Evolutionary conservation across 2,113 vertebrate species (phyloP), one percentile per base, ranked within the genome.

Genomic region (Psettodes erumei): DNA sequence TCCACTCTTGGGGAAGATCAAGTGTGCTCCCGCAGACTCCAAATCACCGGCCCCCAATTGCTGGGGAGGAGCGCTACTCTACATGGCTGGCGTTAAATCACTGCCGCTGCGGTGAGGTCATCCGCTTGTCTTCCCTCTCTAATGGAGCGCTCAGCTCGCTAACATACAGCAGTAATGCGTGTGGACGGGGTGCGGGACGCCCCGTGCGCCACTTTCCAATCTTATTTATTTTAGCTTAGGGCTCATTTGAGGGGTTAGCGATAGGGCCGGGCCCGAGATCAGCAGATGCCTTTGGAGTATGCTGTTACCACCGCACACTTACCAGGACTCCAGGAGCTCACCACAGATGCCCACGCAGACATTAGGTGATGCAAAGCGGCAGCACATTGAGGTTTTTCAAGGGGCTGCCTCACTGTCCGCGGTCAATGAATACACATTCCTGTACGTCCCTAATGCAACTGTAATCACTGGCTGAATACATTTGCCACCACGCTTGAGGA

Each of bases 261-360:
- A 85, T 56, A 65, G 76, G 82, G 70, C 51, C 32, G 58, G 78
- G 79, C 63, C 79, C 53, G 48, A 66, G 81, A 83, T 77, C 40
- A 63, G 79, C 56, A 86, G 89, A 94, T 92, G 90, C 90, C 91
- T 93, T 90, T 64, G 86, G 89, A 90, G 92, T 90, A 89, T 94
- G 93, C 89, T 86, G 88, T 94, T 94, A 94, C 94, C 92, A 92
- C 93, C 92, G 1, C 93, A 94, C 90, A 93, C 91, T 95, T 93
- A 92, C 87, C 85, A 72, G 90, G 91, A 83, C 87, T 92, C 90
- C 89, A 87, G 84, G 40, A 87, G 81, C 86, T 88, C 84, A 93
- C 93, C 93, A 79, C 93, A 94, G 90, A 86, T 73, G 83, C 91
- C 79, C 42, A 84, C 53, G 43, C 86, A 91, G 91, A 92, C 90